Base-by-base conservation (phyloP, 2,113 vertebrate genomes). In the Dipodomys spectabilis region DNA sequence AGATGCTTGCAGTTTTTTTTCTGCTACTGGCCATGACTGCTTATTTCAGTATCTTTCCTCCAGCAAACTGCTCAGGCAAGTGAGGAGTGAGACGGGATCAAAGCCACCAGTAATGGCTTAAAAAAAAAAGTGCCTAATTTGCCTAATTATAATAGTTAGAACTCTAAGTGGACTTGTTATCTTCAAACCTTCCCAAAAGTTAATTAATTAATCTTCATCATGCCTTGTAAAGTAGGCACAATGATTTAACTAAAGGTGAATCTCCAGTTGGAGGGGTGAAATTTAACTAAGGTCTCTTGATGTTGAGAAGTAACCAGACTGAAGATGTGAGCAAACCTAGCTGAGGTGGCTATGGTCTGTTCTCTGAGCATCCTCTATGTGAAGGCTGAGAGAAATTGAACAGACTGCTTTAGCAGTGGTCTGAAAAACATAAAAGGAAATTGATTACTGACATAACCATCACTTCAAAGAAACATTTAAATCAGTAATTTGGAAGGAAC, bases 121-220 rank as follows among this genome's bases (percentile, higher is more conserved):
- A 12, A 49, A 57, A 57, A 49, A 84, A 82, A 72, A 73, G 73
- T 35, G 69, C 53, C 92, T 73, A 25, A 86, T 87, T 69, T 90
- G 81, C 65, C 89, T 75, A 84, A 77, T 92, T 92, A 67, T 32
- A 57, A 72, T 12, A 67, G 91, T 45, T 68, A 90, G 60, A 45
- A 91, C 25, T 67, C 79, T 74, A 81, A 87, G 71, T 7, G 5
- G 75, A 19, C 23, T 75, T 72, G 80, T 62, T 57, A 92, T 88
- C 79, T 93, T 90, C 82, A 93, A 92, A 95, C 73, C 90, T 79
- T 80, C 2, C 7, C 32, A 18, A 49, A 91, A 73, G 20, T 90
- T 86, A 94, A 92, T 77, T 93, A 69, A 92, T 93, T 91, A 80
- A 57, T 91, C n/a, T 25, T 65, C 53, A 16, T 62, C 91, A 92